A percentile compares a stretch with the other conserved stretches of the same genome.
phyloP scores from a whole-genome alignment of 2,888 invertebrate species.

The Oligia latruncula region DNA sequence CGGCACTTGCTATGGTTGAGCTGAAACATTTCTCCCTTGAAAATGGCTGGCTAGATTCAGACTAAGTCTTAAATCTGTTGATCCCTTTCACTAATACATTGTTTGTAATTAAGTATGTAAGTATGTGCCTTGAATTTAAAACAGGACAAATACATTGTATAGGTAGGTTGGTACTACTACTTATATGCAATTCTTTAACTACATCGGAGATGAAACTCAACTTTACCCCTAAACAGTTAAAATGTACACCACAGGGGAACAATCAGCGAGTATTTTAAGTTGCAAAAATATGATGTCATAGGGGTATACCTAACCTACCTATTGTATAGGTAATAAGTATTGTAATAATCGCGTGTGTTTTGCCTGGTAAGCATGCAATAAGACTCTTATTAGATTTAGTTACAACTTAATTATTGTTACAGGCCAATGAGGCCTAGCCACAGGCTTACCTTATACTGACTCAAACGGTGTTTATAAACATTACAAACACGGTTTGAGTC shows the following conservation, averaged over 20 bases:
- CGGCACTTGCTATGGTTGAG: not conserved
- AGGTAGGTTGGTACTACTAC: not conserved
- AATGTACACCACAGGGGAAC: not conserved
- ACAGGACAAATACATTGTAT: too few relatives aligned
- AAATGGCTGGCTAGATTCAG: not conserved
- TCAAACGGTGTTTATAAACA: conserved; percentile 1
- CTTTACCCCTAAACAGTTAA: not conserved
- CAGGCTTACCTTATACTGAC: not conserved
- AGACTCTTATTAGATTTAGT: not conserved
- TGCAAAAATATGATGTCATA: not conserved
- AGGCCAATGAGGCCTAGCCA: not conserved
- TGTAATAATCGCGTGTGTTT: not conserved
- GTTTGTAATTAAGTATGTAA: not conserved
- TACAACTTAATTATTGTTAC: not conserved
- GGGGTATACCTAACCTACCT: not conserved
- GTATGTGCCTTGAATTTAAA: not conserved
- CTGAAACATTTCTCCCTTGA: not conserved
- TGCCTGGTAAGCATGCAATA: not conserved
- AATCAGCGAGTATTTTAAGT: not conserved
- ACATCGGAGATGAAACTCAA: not conserved
- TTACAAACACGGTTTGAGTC: not conserved
- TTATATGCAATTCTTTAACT: not conserved
- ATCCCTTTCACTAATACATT: not conserved
- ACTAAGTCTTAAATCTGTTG: not conserved
- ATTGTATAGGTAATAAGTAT: not conserved